Base-by-base conservation (phyloP, 2,888 invertebrate species). In the Drosophila aldrichi region DNA sequence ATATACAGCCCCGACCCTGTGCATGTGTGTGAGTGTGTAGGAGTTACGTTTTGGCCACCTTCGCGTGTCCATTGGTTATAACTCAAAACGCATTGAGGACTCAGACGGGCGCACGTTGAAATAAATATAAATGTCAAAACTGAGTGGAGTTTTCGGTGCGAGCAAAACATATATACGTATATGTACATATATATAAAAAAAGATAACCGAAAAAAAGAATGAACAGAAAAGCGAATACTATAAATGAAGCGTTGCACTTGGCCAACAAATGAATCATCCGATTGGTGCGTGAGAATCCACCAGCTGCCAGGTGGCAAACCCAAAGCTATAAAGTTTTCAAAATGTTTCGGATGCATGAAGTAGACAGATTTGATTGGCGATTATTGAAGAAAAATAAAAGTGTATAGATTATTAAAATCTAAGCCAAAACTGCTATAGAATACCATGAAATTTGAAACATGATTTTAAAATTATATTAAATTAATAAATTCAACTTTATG, bases 61-160 rank as follows among this genome's bases (percentile, higher is more conserved):
- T 88, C 77, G 88, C 88, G 87, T 87, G 87, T 82, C 77, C 86
- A 85, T 88, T 79, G 87, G 88, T 79, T 74, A 87, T 87, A 87
- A 88, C 82, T 87, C 89, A 87, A 74, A 72, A 69, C 63, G 81
- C 84, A 88, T 76, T 78, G 88, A 82, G 66, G 68, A 72, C 63
- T 70, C 83, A 72, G 86, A 58, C 76, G 72, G 78, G 74, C 74
- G 88, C 82, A 86, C 89, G 91, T 89, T 91, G 89, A 91, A 90
- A 91, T 90, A 91, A 91, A 91, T 91, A 91, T 91, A 91, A 91
- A 91, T 90, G 91, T 90, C 88, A 90, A 90, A 86, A 86, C 77
- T 83, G 88, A 88, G 88, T 76, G 74, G 79, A 84, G 77, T 84
- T 83, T 87, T 84, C 73, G 82, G 73, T 73, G 73, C 73, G 81